phyloP scores from a whole-genome alignment of 2,888 invertebrate genomes.

The Cenopis cana region DNA sequence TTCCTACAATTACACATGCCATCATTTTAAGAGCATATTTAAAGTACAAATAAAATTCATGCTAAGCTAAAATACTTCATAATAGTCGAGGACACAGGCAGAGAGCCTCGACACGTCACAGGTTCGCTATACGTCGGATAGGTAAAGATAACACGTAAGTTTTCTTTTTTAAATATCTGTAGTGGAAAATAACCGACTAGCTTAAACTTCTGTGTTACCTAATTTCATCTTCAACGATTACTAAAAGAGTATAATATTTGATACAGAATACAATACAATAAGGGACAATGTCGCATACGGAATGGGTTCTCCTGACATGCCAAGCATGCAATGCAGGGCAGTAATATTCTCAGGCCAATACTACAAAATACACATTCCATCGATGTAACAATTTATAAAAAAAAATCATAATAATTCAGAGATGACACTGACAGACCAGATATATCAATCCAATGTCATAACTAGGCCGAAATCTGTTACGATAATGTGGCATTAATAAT shows the following conservation, averaged over 20 bases:
- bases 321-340: conserved; percentile 58
- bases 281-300: conserved; percentile 56
- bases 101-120: background rate
- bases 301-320: conserved; percentile 60
- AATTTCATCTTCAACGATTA: conserved; percentile 8
- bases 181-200: background rate
- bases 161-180: background rate
- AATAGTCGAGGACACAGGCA: background rate
- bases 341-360: conserved; percentile 47
- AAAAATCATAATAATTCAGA: background rate
- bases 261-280: no score
- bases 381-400: conserved; percentile 6
- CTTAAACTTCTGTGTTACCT: conserved; percentile 18
- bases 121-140: background rate
- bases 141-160: conserved; percentile 6
- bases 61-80: conserved; percentile 17
- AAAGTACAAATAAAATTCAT: conserved; percentile 26
- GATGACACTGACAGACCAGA: background rate
- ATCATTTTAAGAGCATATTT: conserved; percentile 6
- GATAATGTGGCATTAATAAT: background rate
- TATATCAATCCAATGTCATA: background rate
- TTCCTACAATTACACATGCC: conserved; percentile 24
- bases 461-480: background rate
- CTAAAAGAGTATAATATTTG: conserved; percentile 13
- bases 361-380: conserved; percentile 53